Evolutionary conservation across 2,888 invertebrate species (phyloP).

Genomic region (Nysson spinosus): DNA sequence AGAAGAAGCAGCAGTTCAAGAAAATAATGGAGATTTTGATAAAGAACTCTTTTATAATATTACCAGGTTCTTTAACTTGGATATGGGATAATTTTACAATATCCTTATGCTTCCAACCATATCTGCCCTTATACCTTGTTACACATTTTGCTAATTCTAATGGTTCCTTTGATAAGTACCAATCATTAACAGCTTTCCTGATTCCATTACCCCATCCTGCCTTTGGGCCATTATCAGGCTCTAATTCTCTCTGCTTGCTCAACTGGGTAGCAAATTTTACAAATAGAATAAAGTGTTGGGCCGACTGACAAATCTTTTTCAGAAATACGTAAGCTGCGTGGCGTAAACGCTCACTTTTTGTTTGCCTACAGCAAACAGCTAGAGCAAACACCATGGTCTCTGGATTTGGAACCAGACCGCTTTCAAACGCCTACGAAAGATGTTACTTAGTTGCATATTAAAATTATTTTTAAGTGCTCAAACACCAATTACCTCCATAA

Average conservation of each 20-base stretch:
- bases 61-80: constrained; percentile 49
- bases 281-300: constrained; percentile 83
- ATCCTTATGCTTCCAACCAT: constrained; percentile 86
- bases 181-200: constrained; percentile 81
- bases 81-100: constrained; percentile 83
- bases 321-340: constrained; percentile 80
- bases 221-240: constrained; percentile 65
- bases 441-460: neutral
- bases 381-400: constrained; percentile 83
- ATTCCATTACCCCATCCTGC: constrained; percentile 82
- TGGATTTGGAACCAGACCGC: constrained; percentile 79
- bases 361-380: constrained; percentile 80
- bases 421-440: constrained; percentile 78
- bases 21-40: too few species aligned
- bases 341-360: constrained; percentile 76
- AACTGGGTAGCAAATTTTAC: constrained; percentile 80
- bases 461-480: neutral
- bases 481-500: constrained; percentile 63
- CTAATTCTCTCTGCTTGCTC: constrained; percentile 65
- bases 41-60: neutral
- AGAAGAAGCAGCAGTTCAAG: neutral
- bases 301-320: constrained; percentile 80
- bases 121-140: constrained; percentile 81
- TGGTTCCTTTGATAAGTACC: constrained; percentile 83
- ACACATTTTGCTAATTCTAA: constrained; percentile 82